Percentiles rank a stretch among this genome's conserved stretches.
Conservation (phyloP, 1,140 invertebrate species). For the Drosophila trapezifrons region DNA sequence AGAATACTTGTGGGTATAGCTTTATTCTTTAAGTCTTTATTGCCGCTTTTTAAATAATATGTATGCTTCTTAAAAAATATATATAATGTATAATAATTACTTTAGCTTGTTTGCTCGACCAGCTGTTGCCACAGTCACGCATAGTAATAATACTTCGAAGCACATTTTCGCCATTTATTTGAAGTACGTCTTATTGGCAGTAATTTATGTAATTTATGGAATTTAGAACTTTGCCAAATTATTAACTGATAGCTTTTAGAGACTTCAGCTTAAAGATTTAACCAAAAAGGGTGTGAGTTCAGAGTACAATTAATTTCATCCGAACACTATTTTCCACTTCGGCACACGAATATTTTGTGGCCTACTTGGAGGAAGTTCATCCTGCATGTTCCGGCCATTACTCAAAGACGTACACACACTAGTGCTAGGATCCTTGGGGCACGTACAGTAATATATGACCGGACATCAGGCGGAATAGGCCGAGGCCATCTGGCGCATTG, state of each 20-base stretch:
- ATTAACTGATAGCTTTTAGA: no score
- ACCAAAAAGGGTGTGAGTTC: neutral
- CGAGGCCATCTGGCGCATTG: constrained; percentile 6
- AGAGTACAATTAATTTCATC: constrained; percentile 3
- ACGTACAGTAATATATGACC: constrained; percentile 33
- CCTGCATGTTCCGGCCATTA: constrained; percentile 11
- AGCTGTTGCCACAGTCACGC: neutral
- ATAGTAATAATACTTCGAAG: neutral
- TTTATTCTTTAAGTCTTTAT: no score
- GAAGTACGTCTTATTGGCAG: neutral
- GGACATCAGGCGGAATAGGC: constrained; percentile 14
- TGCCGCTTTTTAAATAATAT: neutral
- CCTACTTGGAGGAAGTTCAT: constrained; percentile 6
- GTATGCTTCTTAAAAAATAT: no score
- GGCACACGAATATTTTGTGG: neutral
- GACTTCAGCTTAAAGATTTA: no score
- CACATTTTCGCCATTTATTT: neutral
- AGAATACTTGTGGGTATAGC: no score
- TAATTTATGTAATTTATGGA: no score
- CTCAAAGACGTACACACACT: constrained; percentile 14
- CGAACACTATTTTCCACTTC: constrained; percentile 5
- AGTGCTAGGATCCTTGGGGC: constrained; percentile 7
- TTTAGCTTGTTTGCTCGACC: neutral
- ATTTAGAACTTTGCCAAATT: neutral
- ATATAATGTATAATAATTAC: no score